Base-by-base conservation (phyloP, 2,113 vertebrate species). In the Lophius piscatorius region DNA sequence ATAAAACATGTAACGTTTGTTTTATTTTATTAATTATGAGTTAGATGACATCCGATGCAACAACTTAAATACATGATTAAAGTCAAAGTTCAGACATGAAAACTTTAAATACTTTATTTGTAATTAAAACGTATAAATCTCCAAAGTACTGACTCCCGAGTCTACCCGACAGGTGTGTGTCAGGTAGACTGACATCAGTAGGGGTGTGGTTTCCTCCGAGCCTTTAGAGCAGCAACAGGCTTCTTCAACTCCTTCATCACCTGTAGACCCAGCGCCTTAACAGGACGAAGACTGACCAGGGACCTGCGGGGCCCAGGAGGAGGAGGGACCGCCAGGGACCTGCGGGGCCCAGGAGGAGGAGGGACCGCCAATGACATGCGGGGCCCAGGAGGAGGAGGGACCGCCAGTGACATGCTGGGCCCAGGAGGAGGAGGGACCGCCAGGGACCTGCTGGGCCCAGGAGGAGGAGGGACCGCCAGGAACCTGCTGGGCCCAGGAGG, bases 181-280 rank as follows among this genome's bases (percentile, higher is more conserved):
- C 26, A 1, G 3, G 16, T 22, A 4, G 42, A 14, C 29, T 49
- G 8, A 12, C 24, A 1, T 60, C 28, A 58, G 3, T 21, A 7
- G 13, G n/a, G 24, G 2, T 1, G n/a, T 3, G 36, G 9, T 13
- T 31, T 42, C 18, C 24, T 77, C 17, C 4, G 46, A 4, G 48
- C 58, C 28, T 47, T 71, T 18, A 79, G 67, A 5, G 51, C 28
- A 1, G 74, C 51, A 0, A 4, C 55, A 0, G 78, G 70, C 24
- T 10, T 77, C 50, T 26, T 74, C 18, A 82, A 68, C 47, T 61
- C 74, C 54, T 52, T 65, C 49, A 49, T 23, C 60, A 82, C 9
- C 16, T 77, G 69, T 16, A 28, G 36, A 13, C 76, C 36, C 0
- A 80, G 16, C 9, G 59, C 57, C 17, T 31, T 73, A 1, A 63